Base-by-base conservation (phyloP, 2,888 invertebrate genomes). In the Synergus laeviventris region DNA sequence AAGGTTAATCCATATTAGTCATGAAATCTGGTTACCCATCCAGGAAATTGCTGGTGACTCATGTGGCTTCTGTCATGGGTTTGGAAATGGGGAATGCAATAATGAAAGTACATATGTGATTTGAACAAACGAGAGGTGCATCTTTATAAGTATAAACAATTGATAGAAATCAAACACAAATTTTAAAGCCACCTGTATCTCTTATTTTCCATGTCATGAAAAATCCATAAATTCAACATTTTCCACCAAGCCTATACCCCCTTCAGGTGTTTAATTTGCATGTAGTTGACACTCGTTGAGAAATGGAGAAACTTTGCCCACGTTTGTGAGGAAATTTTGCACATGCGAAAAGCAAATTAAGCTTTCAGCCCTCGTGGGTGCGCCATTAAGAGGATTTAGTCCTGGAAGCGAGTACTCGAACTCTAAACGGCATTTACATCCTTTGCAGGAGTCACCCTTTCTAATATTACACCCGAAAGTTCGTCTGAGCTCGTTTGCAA, bases 351-450 rank as follows among this genome's bases (percentile, higher is more conserved):
- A 4, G 31, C 45, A 45, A 70, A 70, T 70, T 49, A 70, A 70
- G 70, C 49, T 70, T 70, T 36, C 45, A 45, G 49, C 16, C 31
- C 70, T 70, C 11, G 45, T 49, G 70, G 70, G 70, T 45, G 70
- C 70, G 11, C 70, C 70, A 70, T 70, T 70, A 70, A 70, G 31
- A 49, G 70, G 70, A 49, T 49, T 70, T 70, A 70, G 49, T 70
- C 49, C 31, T 31, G 31, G 45, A 31, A 24, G 49, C 70, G 70
- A 49, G 70, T 49, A 49, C 31, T 45, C 16, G 16, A 70, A 49
- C 45, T 70, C 31, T 31, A 70, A 70, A 49, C 45, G 45, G 70
- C 70, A 45, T 70, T 70, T 49, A 70, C 45, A 70, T 70, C 70
- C 70, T 70, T 64, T 7, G 64, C 49, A 31, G 49, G 45, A 49